phyloP scores from a whole-genome alignment of 2,888 invertebrate genomes.

The Drosophila mulleri region DNA sequence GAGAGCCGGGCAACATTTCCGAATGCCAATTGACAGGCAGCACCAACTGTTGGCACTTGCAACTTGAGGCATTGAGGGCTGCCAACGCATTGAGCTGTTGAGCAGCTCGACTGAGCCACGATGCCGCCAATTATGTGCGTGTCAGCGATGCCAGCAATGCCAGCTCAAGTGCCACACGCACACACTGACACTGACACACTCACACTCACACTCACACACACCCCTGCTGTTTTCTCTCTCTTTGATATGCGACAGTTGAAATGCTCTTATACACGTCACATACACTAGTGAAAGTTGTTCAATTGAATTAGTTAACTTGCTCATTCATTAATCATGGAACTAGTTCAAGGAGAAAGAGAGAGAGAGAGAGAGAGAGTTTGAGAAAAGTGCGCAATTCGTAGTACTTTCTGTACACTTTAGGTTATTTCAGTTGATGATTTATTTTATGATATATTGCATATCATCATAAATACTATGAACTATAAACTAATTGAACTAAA shows the following conservation, averaged over 20 bases:
- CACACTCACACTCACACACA: not conserved
- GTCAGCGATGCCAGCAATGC: conserved; percentile 44
- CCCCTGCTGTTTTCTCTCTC: not conserved
- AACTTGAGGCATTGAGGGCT: conserved; percentile 39
- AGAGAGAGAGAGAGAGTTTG: too few species aligned
- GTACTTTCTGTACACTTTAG: too few species aligned
- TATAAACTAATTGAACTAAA: too few species aligned
- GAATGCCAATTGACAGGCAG: conserved; percentile 58
- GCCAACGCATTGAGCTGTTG: conserved; percentile 52
- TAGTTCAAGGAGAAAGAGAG: not conserved
- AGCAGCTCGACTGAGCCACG: conserved; percentile 41
- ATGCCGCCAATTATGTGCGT: conserved; percentile 68
- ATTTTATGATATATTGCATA: too few species aligned
- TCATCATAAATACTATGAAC: not conserved
- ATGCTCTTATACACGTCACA: not conserved
- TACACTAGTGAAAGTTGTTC: not conserved
- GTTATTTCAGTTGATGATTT: too few species aligned
- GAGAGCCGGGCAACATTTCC: conserved; percentile 28
- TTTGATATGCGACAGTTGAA: conserved; percentile 4
- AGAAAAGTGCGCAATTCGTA: too few species aligned
- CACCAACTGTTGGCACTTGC: conserved; percentile 52
- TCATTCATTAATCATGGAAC: not conserved
- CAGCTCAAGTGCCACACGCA: conserved; percentile 32
- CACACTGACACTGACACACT: conserved; percentile 3
- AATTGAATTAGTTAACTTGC: not conserved